Conservation (phyloP, 2,797 vertebrate species). For the Caiman crocodilus region DNA sequence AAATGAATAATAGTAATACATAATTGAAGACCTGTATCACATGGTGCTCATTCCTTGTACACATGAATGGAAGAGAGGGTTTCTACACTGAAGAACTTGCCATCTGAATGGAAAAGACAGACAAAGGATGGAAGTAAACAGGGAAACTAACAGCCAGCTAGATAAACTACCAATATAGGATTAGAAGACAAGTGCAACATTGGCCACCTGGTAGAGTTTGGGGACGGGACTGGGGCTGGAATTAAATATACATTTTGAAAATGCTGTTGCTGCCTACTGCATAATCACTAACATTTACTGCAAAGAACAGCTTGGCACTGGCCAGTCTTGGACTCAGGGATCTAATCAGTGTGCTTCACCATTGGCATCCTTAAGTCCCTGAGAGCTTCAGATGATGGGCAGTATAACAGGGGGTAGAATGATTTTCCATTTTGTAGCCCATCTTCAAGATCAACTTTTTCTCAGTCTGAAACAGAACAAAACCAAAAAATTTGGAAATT, state of each 20-base stretch:
- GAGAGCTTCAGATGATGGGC: neutral
- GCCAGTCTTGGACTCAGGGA: neutral
- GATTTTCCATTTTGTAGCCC: neutral
- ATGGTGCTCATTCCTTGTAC: neutral
- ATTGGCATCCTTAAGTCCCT: neutral
- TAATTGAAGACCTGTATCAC: conserved; percentile 14
- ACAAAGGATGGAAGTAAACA: neutral
- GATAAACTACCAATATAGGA: neutral
- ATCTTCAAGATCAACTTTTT: neutral
- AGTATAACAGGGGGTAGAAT: neutral
- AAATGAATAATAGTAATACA: neutral
- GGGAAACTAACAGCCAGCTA: neutral
- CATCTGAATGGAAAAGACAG: neutral
- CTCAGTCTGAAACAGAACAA: neutral
- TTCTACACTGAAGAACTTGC: neutral
- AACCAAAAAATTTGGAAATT: neutral
- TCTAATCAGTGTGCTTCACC: neutral
- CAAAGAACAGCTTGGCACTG: neutral
- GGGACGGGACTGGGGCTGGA: neutral
- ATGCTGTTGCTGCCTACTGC: neutral
- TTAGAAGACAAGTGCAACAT: neutral
- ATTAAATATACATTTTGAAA: neutral
- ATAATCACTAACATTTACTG: neutral
- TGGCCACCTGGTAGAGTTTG: neutral
- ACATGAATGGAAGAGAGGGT: neutral